Evolutionary conservation across 2,888 invertebrate species (phyloP), one percentile per base, ranked within the genome.

Genomic region (Punctoribates punctum): DNA sequence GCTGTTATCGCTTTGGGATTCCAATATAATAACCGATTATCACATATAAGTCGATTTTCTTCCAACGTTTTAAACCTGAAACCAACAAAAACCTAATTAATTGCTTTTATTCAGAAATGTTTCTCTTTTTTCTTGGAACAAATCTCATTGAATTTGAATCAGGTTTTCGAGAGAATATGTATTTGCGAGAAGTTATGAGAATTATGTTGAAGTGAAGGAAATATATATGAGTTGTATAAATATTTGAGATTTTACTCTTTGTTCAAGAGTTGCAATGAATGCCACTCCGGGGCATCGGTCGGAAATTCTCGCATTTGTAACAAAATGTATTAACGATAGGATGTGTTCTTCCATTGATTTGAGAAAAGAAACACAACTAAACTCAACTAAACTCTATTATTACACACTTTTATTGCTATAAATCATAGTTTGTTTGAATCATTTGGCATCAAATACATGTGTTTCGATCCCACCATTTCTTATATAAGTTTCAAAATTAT

Each of bases 341-440:
- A 42, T 42, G 42, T 65, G 65, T 65, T 27, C 25, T 27, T 65
- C 65, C 65, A 65, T 65, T 65, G 65, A 65, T 65, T 27, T 65
- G 65, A 65, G 65, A 65, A 65, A 34, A 65, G 34, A 17, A 65
- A 34, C 65, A 27, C 34, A 65, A 65, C 65, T 65, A 34, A 25
- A 65, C 34, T 65, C 34, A 65, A 65, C 65, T 65, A 34, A 25
- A 65, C 34, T 65, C 65, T 65, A 65, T 65, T 65, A 65, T 65
- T 65, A 27, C 65, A 29, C 34, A 65, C 65, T 65, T 65, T 65
- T 65, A 34, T 65, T 29, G 27, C 65, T 34, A 65, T 65, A 65
- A 65, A 65, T 65, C 65, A 65, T 65, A 65, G 65, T n/a, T 65
- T 65, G 65, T 38, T 65, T 65, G 65, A 65, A 65, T 65, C 65